These are phyloP conservation scores for Zaprionus taronus DNA, from an alignment of 1,140 invertebrate species.

Conservation along the genomic window DNA sequence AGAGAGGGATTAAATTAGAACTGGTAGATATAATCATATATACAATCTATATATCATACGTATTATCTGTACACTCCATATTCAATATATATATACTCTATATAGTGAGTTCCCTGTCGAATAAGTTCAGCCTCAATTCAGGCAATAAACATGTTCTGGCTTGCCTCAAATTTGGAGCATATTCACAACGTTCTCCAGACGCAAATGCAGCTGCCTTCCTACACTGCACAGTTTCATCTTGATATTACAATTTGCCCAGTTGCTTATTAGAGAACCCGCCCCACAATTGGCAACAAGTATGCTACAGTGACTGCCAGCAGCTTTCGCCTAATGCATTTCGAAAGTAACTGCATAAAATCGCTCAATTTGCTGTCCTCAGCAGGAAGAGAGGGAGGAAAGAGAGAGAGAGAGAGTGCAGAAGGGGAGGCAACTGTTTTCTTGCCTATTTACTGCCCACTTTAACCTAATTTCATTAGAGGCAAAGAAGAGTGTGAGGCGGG, in stretches of 20 bases:
- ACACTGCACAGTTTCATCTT: neutral
- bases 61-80: no score
- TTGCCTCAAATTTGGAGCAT: neutral
- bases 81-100: neutral
- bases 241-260: slow-evolving; percentile 34
- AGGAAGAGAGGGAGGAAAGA: neutral
- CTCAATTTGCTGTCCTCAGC: slow-evolving; percentile 34
- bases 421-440: slow-evolving; percentile 49
- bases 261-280: slow-evolving; percentile 41
- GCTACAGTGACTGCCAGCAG: slow-evolving; percentile 25
- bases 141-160: no score
- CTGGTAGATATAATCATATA: neutral
- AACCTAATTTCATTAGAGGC: slow-evolving; percentile 72
- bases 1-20: neutral
- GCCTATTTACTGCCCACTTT: slow-evolving; percentile 76
- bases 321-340: slow-evolving; percentile 58
- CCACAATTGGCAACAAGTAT: slow-evolving; percentile 25
- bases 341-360: slow-evolving; percentile 51
- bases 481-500: neutral
- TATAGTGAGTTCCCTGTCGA: no score
- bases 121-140: no score
- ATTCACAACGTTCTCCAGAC: neutral
- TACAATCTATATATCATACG: no score
- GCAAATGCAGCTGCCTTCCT: neutral
- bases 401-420: neutral